Percentiles rank a stretch among this genome's conserved stretches.
Evolutionary conservation across 2,797 vertebrate genomes (phyloP).

Genomic region (Oceanodroma leucorhoa): DNA sequence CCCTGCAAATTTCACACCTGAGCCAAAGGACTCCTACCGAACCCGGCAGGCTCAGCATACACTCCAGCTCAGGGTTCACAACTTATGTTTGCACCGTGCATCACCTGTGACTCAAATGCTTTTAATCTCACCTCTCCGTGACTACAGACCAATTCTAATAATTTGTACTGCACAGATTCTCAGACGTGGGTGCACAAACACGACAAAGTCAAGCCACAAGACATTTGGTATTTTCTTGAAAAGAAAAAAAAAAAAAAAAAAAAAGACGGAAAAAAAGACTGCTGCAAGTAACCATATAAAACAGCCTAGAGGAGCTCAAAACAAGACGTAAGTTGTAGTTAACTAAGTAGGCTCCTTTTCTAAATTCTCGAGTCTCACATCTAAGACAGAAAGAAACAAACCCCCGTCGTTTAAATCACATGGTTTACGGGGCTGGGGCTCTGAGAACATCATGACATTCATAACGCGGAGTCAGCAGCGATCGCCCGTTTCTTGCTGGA

Average conservation of each 20-base stretch:
- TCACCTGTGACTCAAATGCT: background rate
- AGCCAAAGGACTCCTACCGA: background rate
- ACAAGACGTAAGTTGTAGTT: background rate
- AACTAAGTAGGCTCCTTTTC: background rate
- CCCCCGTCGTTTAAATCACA: background rate
- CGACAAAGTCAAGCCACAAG: accelerated
- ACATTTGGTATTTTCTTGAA: background rate
- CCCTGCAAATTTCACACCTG: background rate
- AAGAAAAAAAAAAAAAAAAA: background rate
- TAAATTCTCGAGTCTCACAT: background rate
- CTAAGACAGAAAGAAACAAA: background rate
- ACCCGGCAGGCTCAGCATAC: background rate
- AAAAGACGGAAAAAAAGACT: background rate
- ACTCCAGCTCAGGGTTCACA: background rate
- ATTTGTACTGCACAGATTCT: background rate
- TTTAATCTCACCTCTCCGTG: background rate
- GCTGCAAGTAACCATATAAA: background rate
- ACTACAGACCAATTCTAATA: background rate
- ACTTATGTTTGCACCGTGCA: accelerated
- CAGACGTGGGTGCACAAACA: background rate
- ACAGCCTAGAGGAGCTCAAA: background rate
- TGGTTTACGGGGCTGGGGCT: background rate
- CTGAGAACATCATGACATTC: background rate
- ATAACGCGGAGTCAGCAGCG: background rate
- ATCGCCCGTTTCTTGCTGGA: background rate